These are phyloP conservation scores for Smittia aterrima DNA, from an alignment of 2,888 invertebrate genomes.

Conservation along the genomic window DNA sequence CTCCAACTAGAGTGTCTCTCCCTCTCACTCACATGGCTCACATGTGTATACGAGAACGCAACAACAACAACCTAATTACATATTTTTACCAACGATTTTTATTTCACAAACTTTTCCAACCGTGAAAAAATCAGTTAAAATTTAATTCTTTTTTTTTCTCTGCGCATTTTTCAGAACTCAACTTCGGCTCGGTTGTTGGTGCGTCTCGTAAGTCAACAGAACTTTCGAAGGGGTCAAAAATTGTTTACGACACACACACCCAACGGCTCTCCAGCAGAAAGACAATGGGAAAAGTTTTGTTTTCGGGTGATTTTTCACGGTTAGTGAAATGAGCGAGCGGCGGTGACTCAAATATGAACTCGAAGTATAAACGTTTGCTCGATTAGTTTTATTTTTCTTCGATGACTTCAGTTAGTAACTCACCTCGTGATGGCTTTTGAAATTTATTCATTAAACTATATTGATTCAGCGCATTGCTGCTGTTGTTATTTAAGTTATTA, in stretches of 20 bases:
- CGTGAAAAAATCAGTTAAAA: slow-evolving; percentile 42
- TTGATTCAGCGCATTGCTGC: slow-evolving; percentile 35
- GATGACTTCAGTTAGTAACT: neutral
- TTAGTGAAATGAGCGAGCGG: slow-evolving; percentile 14
- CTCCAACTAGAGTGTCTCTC: neutral
- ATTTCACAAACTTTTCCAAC: slow-evolving; percentile 42
- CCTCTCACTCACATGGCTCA: neutral
- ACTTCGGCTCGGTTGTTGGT: neutral
- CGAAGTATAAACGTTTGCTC: neutral
- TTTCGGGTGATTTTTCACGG: slow-evolving; percentile 36
- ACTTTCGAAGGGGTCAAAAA: slow-evolving; percentile 39
- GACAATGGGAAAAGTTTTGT: slow-evolving; percentile 40
- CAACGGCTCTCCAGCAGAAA: neutral
- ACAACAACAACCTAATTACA: slow-evolving; percentile 42
- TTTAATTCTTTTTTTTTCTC: slow-evolving; percentile 39
- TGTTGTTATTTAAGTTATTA: slow-evolving; percentile 41
- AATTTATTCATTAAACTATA: slow-evolving; percentile 41
- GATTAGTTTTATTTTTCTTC: neutral
- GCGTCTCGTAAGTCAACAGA: neutral
- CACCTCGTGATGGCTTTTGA: slow-evolving; percentile 40
- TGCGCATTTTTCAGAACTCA: slow-evolving; percentile 24
- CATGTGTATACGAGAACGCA: neutral
- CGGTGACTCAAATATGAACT: too few relatives aligned
- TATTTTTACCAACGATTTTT: slow-evolving; percentile 42
- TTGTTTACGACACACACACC: slow-evolving; percentile 40